Percentiles rank a stretch among this genome's conserved stretches.
Conservation (phyloP, 2,113 vertebrate genomes). For the Scartelaos histophorus region DNA sequence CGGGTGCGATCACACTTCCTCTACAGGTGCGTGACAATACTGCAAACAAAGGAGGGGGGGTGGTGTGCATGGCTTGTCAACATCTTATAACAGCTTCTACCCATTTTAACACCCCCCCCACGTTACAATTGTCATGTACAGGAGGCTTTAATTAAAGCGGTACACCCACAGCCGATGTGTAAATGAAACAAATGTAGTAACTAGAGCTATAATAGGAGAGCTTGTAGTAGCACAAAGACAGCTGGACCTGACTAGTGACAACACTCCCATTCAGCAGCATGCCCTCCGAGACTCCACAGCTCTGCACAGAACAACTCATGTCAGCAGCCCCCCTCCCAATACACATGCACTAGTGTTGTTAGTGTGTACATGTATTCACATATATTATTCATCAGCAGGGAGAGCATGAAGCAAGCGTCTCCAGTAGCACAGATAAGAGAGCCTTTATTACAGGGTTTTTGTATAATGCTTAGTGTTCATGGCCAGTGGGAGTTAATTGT, state of each 20-base stretch:
- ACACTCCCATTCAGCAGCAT: constrained; percentile 74
- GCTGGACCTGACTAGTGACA: constrained; percentile 75
- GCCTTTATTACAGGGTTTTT: constrained; percentile 66
- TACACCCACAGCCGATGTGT: constrained; percentile 24
- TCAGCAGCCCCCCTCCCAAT: constrained; percentile 51
- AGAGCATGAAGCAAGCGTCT: constrained; percentile 71
- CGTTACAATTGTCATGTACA: constrained; percentile 25
- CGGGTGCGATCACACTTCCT: constrained; percentile 1
- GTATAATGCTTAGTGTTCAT: constrained; percentile 39
- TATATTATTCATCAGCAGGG: constrained; percentile 78
- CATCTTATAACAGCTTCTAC: not conserved
- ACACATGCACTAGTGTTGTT: constrained; percentile 32
- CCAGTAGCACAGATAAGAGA: constrained; percentile 72
- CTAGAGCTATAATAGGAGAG: constrained; percentile 54
- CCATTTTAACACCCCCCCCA: constrained; percentile 14
- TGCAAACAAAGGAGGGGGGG: constrained; percentile 13
- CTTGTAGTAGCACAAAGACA: constrained; percentile 66
- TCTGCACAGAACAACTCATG: constrained; percentile 58
- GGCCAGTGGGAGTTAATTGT: constrained; percentile 41
- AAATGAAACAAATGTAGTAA: constrained; percentile 32
- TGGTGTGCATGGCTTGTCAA: constrained; percentile 2
- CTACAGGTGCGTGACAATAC: constrained; percentile 22
- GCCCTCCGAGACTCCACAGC: constrained; percentile 68
- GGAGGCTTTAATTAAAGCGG: constrained; percentile 26
- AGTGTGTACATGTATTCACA: constrained; percentile 37